phyloP scores from a whole-genome alignment of 2,113 vertebrate species.

The Mungos mungo region DNA sequence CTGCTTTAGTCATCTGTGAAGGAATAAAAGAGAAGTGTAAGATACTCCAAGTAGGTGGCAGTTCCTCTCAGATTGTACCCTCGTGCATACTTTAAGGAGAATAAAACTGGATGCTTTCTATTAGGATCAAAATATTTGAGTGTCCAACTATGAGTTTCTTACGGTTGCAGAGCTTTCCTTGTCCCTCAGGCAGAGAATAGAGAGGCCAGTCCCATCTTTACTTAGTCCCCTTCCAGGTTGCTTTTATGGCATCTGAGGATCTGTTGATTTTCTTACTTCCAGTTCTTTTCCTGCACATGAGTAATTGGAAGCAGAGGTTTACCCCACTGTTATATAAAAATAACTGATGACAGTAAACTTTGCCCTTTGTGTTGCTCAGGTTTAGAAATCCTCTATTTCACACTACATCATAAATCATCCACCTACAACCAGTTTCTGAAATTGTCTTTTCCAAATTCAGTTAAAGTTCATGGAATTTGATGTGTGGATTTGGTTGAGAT shows the following conservation, averaged over 20 bases:
- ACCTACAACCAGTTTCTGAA: constrained; percentile 48
- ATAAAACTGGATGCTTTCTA: background rate
- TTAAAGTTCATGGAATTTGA: constrained; percentile 67
- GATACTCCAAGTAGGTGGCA: background rate
- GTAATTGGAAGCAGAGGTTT: constrained; percentile 60
- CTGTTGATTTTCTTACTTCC: constrained; percentile 54
- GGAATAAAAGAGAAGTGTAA: background rate
- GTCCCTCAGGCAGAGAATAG: background rate
- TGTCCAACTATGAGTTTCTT: background rate
- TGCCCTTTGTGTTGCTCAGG: constrained; percentile 54
- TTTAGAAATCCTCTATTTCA: constrained; percentile 63
- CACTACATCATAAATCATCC: constrained; percentile 64
- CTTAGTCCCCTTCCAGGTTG: background rate
- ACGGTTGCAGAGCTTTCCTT: background rate
- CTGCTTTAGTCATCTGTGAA: background rate
- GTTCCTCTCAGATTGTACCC: background rate
- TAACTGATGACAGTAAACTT: constrained; percentile 70
- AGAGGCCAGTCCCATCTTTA: background rate
- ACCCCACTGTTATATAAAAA: constrained; percentile 61
- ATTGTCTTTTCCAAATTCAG: constrained; percentile 69
- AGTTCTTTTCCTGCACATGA: constrained; percentile 55
- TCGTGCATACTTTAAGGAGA: background rate
- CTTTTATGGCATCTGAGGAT: constrained; percentile 11
- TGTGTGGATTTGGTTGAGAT: constrained; percentile 58
- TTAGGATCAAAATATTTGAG: constrained; percentile 1